A percentile compares a stretch with the other conserved stretches of the same genome.
phyloP scores from a whole-genome alignment of 2,797 vertebrate species.

The Chrysocyon brachyurus region DNA sequence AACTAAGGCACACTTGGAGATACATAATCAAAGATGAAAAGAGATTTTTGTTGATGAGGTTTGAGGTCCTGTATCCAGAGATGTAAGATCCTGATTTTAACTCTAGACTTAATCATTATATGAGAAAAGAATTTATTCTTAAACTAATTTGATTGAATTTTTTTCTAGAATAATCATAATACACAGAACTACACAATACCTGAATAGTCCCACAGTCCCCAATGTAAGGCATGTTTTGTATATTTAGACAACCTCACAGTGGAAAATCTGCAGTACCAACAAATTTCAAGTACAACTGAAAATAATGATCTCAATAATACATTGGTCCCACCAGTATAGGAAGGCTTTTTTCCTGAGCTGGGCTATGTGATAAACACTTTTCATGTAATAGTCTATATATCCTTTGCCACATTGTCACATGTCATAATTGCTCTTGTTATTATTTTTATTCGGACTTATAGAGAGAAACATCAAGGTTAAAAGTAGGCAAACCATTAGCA shows the following conservation, averaged over 20 bases:
- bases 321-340: not conserved
- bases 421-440: not conserved
- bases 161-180: not conserved
- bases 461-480: not conserved
- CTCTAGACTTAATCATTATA: not conserved
- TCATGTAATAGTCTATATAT: not conserved
- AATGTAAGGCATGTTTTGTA: not conserved
- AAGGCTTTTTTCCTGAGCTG: not conserved
- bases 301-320: not conserved
- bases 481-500: not conserved
- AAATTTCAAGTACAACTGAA: not conserved
- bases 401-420: not conserved
- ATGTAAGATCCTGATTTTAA: not conserved
- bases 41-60: not conserved
- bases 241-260: not conserved
- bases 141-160: not conserved
- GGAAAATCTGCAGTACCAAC: not conserved
- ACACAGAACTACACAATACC: not conserved
- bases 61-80: not conserved
- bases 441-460: not conserved
- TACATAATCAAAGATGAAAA: not conserved
- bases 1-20: not conserved
- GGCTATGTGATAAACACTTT: not conserved
- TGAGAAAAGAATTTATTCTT: not conserved
- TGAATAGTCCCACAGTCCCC: not conserved